Base-by-base conservation (phyloP, 2,797 vertebrate genomes). In the Melanotaenia pygmaea region DNA sequence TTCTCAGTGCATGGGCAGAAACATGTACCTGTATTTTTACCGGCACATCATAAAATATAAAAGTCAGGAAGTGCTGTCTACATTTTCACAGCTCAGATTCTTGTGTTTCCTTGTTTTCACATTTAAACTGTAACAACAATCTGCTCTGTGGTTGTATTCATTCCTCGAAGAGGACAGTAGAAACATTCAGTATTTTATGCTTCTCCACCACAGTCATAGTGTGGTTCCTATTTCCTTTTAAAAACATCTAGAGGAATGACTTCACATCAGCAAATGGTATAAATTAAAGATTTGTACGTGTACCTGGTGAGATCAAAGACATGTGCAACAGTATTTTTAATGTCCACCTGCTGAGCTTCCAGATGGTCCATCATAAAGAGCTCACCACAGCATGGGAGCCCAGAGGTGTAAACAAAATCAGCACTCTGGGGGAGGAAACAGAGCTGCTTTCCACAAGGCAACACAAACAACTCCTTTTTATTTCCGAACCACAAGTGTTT, bases 81-180 rank as follows among this genome's bases (percentile, higher is more conserved):
- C 62, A 68, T 76, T 80, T 79, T 79, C 51, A 84, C 50, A 67
- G 73, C 59, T 87, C 40, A 79, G 50, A 81, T 80, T 83, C 77
- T 67, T 72, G 58, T 60, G 43, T 76, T 71, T 73, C 50, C 64
- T 45, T 68, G 26, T 77, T 83, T 76, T 64, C 68, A 74, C 72
- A 74, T 54, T 59, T 54, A 59, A 30, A 67, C 62, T 77, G 63
- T 60, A 67, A 61, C 59, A 64, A 53, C 66, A 70, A 72, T 77
- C 80, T 82, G 79, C 69, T 72, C 72, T 81, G 79, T 14, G 74
- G 79, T 85, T 62, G 37, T 32, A 78, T 71, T 75, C 22, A 50
- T 68, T 58, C 40, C 67, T 72, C 30, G 10, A 70, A 64, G 65
- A 32, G 58, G 59, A 79, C 78, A 80, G 64, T 30, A 67, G 68